Evolutionary conservation across 37 sponge, comb jelly and placozoan genomes (phyloP), one percentile per base, ranked within the genome.

Genomic region (Geodia barretti): DNA sequence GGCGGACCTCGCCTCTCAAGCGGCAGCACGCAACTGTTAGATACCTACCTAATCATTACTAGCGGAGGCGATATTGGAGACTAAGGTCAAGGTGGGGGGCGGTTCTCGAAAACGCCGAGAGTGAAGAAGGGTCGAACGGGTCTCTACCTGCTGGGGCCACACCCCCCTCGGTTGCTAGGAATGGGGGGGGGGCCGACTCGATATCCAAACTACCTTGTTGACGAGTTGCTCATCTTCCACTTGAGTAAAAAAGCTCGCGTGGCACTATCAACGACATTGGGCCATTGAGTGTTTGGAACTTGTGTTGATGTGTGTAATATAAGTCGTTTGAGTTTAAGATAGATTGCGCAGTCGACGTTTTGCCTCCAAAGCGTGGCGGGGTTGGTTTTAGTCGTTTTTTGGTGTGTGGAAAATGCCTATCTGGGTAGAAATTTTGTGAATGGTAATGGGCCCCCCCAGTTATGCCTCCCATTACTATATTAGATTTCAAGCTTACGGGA

Each of bases 161-260:
- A 68, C 65, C 4, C 64, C 78, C 35, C 47, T 83, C 25, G 23
- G 33, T 30, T 66, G 64, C 26, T 89, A 89, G 30, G 41, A n/a
- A n/a, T n/a, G n/a, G n/a, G n/a, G n/a, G n/a, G n/a, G n/a, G n/a
- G n/a, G n/a, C n/a, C n/a, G n/a, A n/a, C n/a, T 41, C 11, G 86
- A 42, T 4, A 19, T 41, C 29, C 29, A 29, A 0, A 74, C 29
- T 8, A 68, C 79, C 41, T 89, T n/a, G n/a, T 89, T 47, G 24
- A 36, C 25, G 72, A 8, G 26, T 89, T 85, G 89, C 39, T 89
- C 41, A n/a, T 70, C 67, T 4, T 66, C 30, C 3, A 79, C 84
- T 19, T n/a, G n/a, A n/a, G 89, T 83, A 68, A 40, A 37, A 28
- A 36, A 69, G 42, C 29, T 72, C 23, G 36, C 61, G 64, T 7